phyloP scores from a whole-genome alignment of 2,888 invertebrate species.

The Noctua fimbriata region DNA sequence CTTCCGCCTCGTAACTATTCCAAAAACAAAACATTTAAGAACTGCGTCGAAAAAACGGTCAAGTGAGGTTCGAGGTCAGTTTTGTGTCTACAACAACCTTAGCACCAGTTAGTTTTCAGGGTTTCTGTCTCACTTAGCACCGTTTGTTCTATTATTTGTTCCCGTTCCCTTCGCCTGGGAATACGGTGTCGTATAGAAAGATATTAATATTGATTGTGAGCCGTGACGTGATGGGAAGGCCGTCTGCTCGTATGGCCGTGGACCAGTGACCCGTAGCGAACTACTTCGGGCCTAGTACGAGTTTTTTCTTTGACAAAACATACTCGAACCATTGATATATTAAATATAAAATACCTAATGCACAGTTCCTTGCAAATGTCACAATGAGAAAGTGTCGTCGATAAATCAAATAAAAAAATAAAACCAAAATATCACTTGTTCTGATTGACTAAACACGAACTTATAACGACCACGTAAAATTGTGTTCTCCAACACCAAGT shows the following conservation, averaged over 20 bases:
- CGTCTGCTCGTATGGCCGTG: conserved; percentile 58
- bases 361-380: not conserved
- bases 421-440: not conserved
- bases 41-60: not conserved
- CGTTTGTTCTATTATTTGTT: conserved; percentile 41
- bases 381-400: not conserved
- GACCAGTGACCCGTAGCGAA: conserved; percentile 40
- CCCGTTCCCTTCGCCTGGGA: conserved; percentile 46
- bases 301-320: not conserved
- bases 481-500: not conserved
- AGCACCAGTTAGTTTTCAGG: conserved; percentile 43
- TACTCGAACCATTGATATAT: not conserved
- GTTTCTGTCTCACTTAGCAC: conserved; percentile 43
- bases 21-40: not conserved
- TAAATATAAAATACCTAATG: not conserved
- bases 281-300: conserved; percentile 4
- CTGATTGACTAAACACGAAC: not conserved
- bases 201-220: conserved; percentile 64
- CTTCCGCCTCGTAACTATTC: not conserved
- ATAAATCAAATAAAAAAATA: not conserved
- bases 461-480: no score
- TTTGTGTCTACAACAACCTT: conserved; percentile 25
- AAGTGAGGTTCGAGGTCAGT: conserved; percentile 17
- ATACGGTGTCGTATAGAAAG: conserved; percentile 36
- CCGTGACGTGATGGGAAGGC: conserved; percentile 56